Conservation (phyloP, 53 echinoderm and acorn worm genomes). For the Stichopus horrens region DNA sequence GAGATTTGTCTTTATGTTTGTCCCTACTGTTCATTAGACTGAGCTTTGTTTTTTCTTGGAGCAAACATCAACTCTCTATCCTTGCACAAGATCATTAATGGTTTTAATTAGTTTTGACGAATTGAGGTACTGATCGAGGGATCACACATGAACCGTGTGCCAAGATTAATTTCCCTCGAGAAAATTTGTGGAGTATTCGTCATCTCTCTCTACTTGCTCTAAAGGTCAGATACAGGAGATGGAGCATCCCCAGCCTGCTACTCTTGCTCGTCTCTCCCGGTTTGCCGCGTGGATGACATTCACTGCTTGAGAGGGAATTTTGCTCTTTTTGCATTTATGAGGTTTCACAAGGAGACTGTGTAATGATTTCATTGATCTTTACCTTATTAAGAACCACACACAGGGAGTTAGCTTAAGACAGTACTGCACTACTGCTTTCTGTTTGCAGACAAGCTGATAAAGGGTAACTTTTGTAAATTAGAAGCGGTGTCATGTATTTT, state of each 20-base stretch:
- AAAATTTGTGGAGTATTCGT: conserved; percentile 1
- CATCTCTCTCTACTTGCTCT: background rate
- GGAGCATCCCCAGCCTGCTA: background rate
- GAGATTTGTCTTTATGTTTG: too few species aligned
- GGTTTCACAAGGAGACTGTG: background rate
- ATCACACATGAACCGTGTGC: background rate
- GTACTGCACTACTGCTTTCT: background rate
- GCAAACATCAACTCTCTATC: too few species aligned
- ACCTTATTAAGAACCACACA: background rate
- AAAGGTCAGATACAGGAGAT: background rate
- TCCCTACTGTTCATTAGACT: too few species aligned
- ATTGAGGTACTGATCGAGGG: background rate
- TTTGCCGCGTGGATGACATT: background rate
- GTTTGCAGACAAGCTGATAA: background rate
- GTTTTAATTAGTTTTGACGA: background rate
- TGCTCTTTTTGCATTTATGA: background rate
- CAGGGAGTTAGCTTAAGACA: too few species aligned
- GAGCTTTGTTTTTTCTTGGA: too few species aligned
- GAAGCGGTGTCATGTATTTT: background rate
- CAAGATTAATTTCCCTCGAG: conserved; percentile 1
- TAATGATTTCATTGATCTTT: background rate
- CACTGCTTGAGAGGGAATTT: background rate
- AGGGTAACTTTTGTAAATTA: background rate
- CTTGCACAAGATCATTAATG: too few species aligned
- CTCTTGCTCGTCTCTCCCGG: background rate